Evolutionary conservation across 2,797 vertebrate genomes (phyloP).

Genomic region (Alfaro cultratus): DNA sequence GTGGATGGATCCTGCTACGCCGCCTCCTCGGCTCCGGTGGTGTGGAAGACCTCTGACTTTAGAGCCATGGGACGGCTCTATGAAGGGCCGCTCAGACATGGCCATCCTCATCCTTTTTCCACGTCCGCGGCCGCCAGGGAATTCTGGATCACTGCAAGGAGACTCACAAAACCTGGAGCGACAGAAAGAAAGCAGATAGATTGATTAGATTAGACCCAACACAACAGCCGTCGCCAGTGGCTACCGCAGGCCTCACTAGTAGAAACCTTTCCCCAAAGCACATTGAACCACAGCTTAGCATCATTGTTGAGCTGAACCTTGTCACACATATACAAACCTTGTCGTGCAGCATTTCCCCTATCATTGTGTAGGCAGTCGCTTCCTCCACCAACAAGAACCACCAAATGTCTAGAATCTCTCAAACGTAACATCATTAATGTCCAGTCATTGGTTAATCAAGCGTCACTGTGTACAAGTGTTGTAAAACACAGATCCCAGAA

Average conservation of each 20-base stretch:
- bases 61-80: slow-evolving; percentile 76
- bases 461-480: too few species aligned
- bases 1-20: slow-evolving; percentile 81
- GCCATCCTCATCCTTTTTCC: slow-evolving; percentile 91
- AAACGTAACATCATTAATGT: too few species aligned
- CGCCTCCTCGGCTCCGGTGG: slow-evolving; percentile 89
- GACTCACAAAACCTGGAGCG: slow-evolving; percentile 94
- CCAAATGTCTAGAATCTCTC: too few species aligned
- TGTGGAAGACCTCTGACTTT: slow-evolving; percentile 92
- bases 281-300: slow-evolving; percentile 96
- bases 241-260: slow-evolving; percentile 88
- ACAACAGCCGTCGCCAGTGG: slow-evolving; percentile 86
- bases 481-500: too few species aligned
- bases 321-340: slow-evolving; percentile 70
- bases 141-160: slow-evolving; percentile 93
- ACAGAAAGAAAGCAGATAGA: neutral
- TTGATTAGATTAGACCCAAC: slow-evolving; percentile 73
- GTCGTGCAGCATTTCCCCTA: slow-evolving; percentile 17
- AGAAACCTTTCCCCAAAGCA: slow-evolving; percentile 94
- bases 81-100: slow-evolving; percentile 83
- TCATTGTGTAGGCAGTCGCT: too few species aligned
- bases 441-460: too few species aligned
- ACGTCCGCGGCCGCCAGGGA: slow-evolving; percentile 91
- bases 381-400: too few species aligned
- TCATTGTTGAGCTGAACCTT: slow-evolving; percentile 90